Conservation (phyloP, 1,140 invertebrate genomes). For the Aphelinus atriplicis region DNA sequence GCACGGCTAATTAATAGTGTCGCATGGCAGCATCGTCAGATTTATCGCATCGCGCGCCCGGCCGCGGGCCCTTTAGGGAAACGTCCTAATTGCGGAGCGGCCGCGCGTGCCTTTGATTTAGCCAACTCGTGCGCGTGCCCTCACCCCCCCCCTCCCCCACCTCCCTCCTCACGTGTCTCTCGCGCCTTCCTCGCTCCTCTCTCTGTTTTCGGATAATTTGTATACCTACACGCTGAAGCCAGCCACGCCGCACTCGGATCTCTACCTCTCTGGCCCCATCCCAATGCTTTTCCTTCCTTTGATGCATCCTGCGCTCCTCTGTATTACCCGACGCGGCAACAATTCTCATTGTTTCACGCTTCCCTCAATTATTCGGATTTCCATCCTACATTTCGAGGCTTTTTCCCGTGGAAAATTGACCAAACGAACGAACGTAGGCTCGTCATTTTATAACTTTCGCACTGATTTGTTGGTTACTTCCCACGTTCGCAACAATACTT, state of each 20-base stretch:
- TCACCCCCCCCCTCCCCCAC: background rate
- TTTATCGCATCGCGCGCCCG: slow-evolving; percentile 25
- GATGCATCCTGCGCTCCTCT: no score
- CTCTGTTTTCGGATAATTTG: slow-evolving; percentile 30
- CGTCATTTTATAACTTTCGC: no score
- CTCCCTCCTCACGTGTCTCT: background rate
- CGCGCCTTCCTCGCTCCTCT: background rate
- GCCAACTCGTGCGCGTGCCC: background rate
- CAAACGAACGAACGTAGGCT: no score
- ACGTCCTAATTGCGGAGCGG: slow-evolving; percentile 6
- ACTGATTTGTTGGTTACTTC: no score
- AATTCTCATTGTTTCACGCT: no score
- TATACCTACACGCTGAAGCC: slow-evolving; percentile 10
- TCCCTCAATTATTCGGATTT: no score
- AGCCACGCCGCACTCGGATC: background rate
- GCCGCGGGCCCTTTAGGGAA: background rate
- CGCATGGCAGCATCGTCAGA: slow-evolving; percentile 21
- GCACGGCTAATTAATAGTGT: slow-evolving; percentile 34
- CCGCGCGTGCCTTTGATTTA: slow-evolving; percentile 30
- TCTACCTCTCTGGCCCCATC: no score
- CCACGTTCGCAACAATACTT: no score
- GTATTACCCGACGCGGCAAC: no score
- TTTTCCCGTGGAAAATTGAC: no score
- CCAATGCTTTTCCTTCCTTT: no score
- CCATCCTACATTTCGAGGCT: no score